These are phyloP conservation scores for Gallinago solitaria DNA, from an alignment of 2,797 vertebrate genomes.

Conservation along the genomic window DNA sequence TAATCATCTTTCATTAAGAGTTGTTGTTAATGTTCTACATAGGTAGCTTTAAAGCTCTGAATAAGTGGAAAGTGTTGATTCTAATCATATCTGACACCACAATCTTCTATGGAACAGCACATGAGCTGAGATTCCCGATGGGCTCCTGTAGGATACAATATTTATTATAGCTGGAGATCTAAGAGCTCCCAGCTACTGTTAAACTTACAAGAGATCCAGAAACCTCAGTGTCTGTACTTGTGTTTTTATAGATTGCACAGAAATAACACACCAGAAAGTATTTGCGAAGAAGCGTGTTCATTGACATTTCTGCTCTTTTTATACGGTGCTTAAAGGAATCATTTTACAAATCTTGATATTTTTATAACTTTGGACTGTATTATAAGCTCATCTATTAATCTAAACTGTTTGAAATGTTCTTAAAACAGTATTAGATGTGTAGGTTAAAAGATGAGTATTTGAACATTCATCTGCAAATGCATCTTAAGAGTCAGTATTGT, in stretches of 20 bases:
- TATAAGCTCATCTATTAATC: background rate
- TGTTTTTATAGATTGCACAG: constrained; percentile 58
- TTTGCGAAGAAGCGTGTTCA: background rate
- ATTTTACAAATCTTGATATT: background rate
- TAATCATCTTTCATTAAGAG: constrained; percentile 27
- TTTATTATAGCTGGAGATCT: constrained; percentile 78
- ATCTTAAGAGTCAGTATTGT: background rate
- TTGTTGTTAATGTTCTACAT: constrained; percentile 56
- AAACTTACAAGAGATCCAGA: constrained; percentile 67
- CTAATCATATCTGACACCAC: constrained; percentile 78
- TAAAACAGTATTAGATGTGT: background rate
- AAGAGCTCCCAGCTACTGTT: constrained; percentile 72
- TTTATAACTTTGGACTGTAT: background rate
- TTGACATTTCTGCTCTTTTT: constrained; percentile 31
- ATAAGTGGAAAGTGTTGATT: constrained; percentile 74
- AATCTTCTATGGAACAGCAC: constrained; percentile 70
- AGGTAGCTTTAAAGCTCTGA: constrained; percentile 64
- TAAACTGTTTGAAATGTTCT: background rate
- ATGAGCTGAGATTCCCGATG: constrained; percentile 71
- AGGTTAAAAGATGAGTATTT: background rate
- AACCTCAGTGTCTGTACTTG: constrained; percentile 39
- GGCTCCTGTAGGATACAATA: constrained; percentile 73
- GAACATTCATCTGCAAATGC: background rate
- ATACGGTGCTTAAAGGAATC: background rate
- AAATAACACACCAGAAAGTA: background rate